These are phyloP conservation scores for Pempheris klunzingeri DNA, from an alignment of 2,797 vertebrate species.

Conservation along the genomic window DNA sequence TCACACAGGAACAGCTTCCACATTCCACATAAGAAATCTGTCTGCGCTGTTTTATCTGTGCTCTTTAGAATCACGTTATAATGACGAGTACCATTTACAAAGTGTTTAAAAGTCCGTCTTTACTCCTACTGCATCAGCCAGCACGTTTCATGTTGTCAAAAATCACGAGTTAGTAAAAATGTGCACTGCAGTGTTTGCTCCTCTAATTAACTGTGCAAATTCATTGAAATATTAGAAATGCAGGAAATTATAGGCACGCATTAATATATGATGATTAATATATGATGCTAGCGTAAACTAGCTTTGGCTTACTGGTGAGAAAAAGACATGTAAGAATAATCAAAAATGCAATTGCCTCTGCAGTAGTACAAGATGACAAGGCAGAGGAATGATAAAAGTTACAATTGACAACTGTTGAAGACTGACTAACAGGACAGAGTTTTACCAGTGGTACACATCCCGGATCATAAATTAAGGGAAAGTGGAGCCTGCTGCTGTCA, in stretches of 20 bases:
- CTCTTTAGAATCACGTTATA: neutral
- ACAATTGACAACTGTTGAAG: neutral
- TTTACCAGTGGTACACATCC: constrained; percentile 26
- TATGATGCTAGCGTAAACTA: neutral
- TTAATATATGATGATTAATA: neutral
- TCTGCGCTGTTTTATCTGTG: neutral
- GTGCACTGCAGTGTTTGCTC: neutral
- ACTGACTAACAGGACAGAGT: neutral
- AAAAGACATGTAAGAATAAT: neutral
- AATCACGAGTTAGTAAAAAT: neutral
- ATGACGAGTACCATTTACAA: neutral
- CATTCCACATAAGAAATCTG: neutral
- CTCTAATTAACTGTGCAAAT: neutral
- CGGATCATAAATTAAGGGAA: constrained; percentile 48
- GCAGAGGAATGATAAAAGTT: neutral
- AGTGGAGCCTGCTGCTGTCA: constrained; percentile 64
- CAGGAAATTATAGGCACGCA: too few species aligned
- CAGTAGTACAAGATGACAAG: neutral
- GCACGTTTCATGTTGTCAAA: constrained; percentile 1
- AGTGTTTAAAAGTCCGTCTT: neutral
- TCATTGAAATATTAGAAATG: neutral
- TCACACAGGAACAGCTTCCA: neutral
- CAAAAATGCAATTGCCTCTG: neutral
- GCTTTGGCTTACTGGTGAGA: too few species aligned
- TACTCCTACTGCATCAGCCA: neutral